Evolutionary conservation across 2,113 vertebrate species (phyloP), one percentile per base, ranked within the genome.

Genomic region (Nothoprocta pentlandii): DNA sequence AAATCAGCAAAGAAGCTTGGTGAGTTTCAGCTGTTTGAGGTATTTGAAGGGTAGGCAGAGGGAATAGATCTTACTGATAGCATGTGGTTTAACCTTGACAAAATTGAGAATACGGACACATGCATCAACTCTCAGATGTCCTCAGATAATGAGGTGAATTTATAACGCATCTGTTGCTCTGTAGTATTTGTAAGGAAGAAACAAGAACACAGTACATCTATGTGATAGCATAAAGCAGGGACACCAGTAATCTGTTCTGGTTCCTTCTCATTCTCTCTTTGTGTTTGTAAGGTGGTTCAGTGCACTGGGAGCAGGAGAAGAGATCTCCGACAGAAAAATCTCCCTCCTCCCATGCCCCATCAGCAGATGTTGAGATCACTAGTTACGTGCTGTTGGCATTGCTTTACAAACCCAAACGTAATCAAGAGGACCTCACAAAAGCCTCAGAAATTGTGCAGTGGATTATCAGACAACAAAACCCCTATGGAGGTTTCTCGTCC

Each of bases 401-500:
- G 51, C 97, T 98, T 62, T 94, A 92, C 9, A 97, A 97, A 49
- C 97, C 98, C 2, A 10, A 6, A 2, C 4, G 92, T 44, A 86
- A 87, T 1, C 90, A 61, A 12, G 97, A 97, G 28, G 97, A 97
- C 17, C 58, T 98, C 71, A 96, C 95, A 36, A 97, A 97, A 44
- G 86, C 97, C 8, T 92, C 98, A 1, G 17, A 80, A 32, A 97
- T 99, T n/a, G 97, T 98, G n/a, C 97, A 91, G 59, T 99, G 99
- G 99, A 94, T 99, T 11, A 73, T 92, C 46, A 96, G 93, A 70
- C 98, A 99, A 80, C 98, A 99, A 97, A 99, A 99, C 78, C 84
- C 98, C 5, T 98, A 95, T 2, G 99, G 98, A 16, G 98, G 99
- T 6, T 99, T 98, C 96, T 96, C 98, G 10, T 99, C 98, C 64